Evolutionary conservation across 2,113 vertebrate genomes (phyloP).

Genomic region (Axis porcinus): DNA sequence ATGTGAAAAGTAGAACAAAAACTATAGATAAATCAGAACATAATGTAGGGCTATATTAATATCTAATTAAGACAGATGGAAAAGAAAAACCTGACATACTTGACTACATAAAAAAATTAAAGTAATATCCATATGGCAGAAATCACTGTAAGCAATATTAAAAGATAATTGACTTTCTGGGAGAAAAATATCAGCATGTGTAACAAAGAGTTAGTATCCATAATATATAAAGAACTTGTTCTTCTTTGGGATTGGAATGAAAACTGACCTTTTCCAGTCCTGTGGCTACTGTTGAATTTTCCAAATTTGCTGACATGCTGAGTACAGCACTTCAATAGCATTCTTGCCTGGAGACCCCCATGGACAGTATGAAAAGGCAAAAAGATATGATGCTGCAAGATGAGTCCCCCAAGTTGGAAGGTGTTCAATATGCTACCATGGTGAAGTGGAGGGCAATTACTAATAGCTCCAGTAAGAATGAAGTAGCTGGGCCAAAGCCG

Average conservation of each 20-base stretch:
- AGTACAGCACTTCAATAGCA: not conserved
- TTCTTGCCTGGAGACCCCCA: not conserved
- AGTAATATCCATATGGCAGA: not conserved
- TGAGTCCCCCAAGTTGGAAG: not conserved
- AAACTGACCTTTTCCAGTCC: not conserved
- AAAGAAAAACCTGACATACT: not conserved
- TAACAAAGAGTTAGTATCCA: not conserved
- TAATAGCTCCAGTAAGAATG: not conserved
- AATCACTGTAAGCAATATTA: not conserved
- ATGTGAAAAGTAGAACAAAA: not conserved
- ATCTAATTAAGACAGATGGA: not conserved
- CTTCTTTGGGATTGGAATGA: not conserved
- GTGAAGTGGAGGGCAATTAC: not conserved
- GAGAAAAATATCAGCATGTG: not conserved
- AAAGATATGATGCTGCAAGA: not conserved
- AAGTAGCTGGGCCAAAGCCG: not conserved
- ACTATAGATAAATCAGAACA: not conserved
- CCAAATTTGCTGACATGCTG: not conserved
- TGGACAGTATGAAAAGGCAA: not conserved
- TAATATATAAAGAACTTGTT: not conserved
- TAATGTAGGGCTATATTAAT: not conserved
- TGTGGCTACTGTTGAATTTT: not conserved
- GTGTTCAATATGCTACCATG: not conserved
- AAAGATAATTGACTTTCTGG: not conserved
- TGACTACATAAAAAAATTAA: not conserved